Evolutionary conservation across 2,113 vertebrate species (phyloP).

Genomic region (Caracal caracal): DNA sequence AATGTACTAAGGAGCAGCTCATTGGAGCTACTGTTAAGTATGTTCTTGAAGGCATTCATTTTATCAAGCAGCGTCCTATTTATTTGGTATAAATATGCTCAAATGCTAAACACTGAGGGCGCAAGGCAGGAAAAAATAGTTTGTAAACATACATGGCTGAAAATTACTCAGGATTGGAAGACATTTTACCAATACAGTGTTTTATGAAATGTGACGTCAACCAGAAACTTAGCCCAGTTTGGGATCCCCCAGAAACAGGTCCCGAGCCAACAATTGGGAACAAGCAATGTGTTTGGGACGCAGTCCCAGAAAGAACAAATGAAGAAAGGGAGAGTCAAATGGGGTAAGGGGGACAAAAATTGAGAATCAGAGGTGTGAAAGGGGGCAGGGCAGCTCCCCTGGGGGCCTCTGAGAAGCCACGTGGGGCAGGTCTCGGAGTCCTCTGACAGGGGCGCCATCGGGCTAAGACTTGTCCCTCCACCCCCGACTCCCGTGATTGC

Average conservation of each 20-base stretch:
- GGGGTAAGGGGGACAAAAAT: neutral
- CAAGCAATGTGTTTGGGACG: neutral
- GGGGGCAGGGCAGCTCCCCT: neutral
- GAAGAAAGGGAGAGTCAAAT: neutral
- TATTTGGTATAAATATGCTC: neutral
- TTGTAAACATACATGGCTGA: neutral
- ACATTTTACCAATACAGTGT: neutral
- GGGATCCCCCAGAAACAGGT: neutral
- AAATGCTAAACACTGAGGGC: neutral
- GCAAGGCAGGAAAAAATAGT: neutral
- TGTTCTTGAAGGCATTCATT: neutral
- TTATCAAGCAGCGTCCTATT: neutral
- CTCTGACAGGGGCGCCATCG: neutral
- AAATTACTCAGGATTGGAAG: neutral
- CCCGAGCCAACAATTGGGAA: neutral
- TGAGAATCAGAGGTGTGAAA: neutral
- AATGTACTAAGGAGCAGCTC: neutral
- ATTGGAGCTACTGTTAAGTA: neutral
- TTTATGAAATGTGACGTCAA: accelerated
- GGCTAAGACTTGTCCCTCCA: neutral
- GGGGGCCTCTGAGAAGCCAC: neutral
- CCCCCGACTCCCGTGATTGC: neutral
- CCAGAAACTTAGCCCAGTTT: neutral
- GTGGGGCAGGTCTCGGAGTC: neutral
- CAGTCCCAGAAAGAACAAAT: neutral